Base-by-base conservation (phyloP, 2,797 vertebrate genomes). In the Sebastes diaconus region DNA sequence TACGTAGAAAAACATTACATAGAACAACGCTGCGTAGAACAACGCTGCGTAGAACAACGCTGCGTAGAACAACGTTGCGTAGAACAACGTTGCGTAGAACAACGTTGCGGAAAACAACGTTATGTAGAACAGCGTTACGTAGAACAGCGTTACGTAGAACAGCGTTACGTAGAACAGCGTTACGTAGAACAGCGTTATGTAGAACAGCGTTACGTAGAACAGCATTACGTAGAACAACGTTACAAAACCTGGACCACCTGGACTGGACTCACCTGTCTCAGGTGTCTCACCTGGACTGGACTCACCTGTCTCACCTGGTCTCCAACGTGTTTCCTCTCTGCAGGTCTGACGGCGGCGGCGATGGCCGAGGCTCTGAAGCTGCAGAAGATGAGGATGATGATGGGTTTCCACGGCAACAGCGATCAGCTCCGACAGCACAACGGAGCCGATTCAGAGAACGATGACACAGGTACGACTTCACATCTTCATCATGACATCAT, bases 291-390 rank as follows among this genome's bases (percentile, higher is more conserved):
- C 11, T 42, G 36, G 36, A 39, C 36, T 39, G 11, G 46, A 14
- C 50, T 75, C 32, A 76, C 36, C 65, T n/a, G 32, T 22, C 16
- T 22, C 64, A 29, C 52, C 6, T 13, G 30, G 4, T 14, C 13
- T 54, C n/a, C 52, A 24, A 12, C 1, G 6, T 13, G n/a, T 71
- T 5, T 55, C 3, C 0, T 29, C 24, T 60, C 52, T 64, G 39
- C 85, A 93, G 93, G 93, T 76, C 90, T 98, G 85, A 97, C 96
- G 9, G 96, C 96, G 42, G 96, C 97, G 39, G 96, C 97, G 30
- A 97, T 98, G 96, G 96, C 97, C 1, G 97, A 98, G 80, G 96
- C 97, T 3, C 96, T 98, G 96, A 98, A 97, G 80, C 90, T 97
- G 2, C 97, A 98, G 94, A 98, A 98, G 73, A 96, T 98, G 96